phyloP scores from a whole-genome alignment of 2,888 invertebrate species.

The Pomacea canaliculata region DNA sequence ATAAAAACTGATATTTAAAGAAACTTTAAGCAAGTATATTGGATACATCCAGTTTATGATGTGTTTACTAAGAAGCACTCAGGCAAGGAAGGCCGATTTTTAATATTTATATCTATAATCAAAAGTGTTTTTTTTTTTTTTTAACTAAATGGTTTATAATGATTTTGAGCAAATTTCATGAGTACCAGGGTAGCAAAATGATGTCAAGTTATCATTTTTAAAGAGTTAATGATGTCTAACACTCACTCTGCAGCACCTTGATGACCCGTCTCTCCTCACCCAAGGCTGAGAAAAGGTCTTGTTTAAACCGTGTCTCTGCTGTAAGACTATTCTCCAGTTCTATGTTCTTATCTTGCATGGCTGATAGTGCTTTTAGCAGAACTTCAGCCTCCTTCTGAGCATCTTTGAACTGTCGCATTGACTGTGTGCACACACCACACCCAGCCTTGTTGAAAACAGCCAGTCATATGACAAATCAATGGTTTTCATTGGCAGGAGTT shows the following conservation, averaged over 20 bases:
- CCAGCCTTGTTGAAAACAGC: background rate
- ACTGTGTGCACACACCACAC: conserved; percentile 61
- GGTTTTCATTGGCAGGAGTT: background rate
- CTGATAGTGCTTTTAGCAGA: conserved; percentile 82
- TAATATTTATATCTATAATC: too few relatives aligned
- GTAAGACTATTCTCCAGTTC: conserved; percentile 94
- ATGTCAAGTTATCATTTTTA: too few relatives aligned
- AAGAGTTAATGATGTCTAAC: too few relatives aligned
- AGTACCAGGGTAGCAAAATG: too few relatives aligned
- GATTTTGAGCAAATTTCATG: too few relatives aligned
- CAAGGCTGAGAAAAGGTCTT: conserved; percentile 96
- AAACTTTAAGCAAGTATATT: too few relatives aligned
- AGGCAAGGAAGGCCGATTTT: too few relatives aligned
- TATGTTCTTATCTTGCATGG: conserved; percentile 90
- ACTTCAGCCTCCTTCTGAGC: conserved; percentile 78
- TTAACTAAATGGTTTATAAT: too few relatives aligned
- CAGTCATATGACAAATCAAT: background rate
- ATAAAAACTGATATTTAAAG: too few relatives aligned
- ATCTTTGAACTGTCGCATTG: conserved; percentile 75
- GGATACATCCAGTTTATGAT: too few relatives aligned
- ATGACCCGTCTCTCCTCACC: conserved; percentile 85
- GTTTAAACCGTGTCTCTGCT: conserved; percentile 96
- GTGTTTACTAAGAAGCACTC: too few relatives aligned
- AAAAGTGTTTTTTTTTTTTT: too few relatives aligned
- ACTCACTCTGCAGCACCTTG: conserved; percentile 66